A percentile compares a stretch with the other conserved stretches of the same genome.
Conservation (phyloP, 2,888 invertebrate genomes). For the Conomelus anceps region DNA sequence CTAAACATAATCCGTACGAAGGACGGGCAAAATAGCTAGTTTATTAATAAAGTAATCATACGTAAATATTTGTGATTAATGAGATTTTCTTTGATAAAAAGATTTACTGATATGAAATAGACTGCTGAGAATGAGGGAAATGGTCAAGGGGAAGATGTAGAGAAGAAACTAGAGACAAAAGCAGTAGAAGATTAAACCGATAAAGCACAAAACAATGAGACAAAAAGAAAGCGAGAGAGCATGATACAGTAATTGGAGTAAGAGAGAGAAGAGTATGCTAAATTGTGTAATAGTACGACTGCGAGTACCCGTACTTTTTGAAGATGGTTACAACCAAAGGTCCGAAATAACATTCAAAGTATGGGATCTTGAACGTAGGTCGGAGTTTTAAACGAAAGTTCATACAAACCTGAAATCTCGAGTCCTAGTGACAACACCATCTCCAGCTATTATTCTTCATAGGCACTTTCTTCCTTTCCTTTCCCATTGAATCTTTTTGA, state of each 20-base stretch:
- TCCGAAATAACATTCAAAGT: neutral
- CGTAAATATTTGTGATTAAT: no score
- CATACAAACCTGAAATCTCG: neutral
- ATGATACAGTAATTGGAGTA: neutral
- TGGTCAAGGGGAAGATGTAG: no score
- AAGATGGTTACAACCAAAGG: neutral
- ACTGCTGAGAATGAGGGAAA: no score
- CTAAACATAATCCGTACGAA: no score
- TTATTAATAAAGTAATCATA: no score
- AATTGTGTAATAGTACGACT: neutral
- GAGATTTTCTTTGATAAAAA: no score
- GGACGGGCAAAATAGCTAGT: no score
- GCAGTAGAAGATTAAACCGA: no score
- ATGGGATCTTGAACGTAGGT: neutral
- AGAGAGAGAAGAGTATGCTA: neutral
- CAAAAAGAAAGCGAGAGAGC: neutral
- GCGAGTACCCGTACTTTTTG: neutral
- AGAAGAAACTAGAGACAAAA: no score
- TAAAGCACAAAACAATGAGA: neutral
- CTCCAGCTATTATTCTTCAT: neutral
- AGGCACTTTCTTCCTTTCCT: neutral
- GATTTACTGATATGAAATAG: no score
- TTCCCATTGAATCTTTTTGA: neutral
- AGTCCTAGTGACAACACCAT: neutral
- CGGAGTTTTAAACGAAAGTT: neutral